Evolutionary conservation across 1,140 invertebrate species (phyloP).

Genomic region (Archivesica marissinica): DNA sequence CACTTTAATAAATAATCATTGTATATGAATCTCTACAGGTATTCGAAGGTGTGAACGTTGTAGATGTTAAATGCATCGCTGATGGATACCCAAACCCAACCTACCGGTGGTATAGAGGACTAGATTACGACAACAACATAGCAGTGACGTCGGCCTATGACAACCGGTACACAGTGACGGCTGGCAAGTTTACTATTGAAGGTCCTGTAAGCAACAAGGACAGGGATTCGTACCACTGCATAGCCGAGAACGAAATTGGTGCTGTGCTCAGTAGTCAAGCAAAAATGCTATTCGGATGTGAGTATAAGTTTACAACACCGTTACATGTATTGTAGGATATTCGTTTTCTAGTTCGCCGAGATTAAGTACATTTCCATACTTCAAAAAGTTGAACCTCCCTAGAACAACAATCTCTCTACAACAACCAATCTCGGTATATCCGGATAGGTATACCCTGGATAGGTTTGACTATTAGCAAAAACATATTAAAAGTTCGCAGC

Average conservation of each 20-base stretch:
- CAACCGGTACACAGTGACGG: slow-evolving; percentile 32
- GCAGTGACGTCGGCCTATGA: slow-evolving; percentile 7
- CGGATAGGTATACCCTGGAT: no score
- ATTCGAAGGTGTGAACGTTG: neutral
- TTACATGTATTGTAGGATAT: no score
- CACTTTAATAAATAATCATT: no score
- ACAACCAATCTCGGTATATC: no score
- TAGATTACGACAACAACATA: neutral
- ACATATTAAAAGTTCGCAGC: no score
- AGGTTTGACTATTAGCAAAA: no score
- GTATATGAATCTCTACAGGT: no score
- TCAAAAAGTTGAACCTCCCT: no score
- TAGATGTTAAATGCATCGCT: slow-evolving; percentile 36
- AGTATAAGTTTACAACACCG: no score
- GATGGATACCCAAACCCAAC: slow-evolving; percentile 5
- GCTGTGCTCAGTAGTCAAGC: slow-evolving; percentile 42
- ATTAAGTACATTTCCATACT: no score
- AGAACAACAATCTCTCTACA: no score
- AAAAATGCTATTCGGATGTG: slow-evolving; percentile 47
- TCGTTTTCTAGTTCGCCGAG: no score
- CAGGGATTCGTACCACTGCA: slow-evolving; percentile 23
- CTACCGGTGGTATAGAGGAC: slow-evolving; percentile 25
- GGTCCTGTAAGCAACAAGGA: neutral
- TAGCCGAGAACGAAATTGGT: slow-evolving; percentile 46
- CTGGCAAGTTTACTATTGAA: slow-evolving; percentile 17